Evolutionary conservation across 1,140 invertebrate genomes (phyloP), one percentile per base, ranked within the genome.

Genomic region (Drosophila triauraria): DNA sequence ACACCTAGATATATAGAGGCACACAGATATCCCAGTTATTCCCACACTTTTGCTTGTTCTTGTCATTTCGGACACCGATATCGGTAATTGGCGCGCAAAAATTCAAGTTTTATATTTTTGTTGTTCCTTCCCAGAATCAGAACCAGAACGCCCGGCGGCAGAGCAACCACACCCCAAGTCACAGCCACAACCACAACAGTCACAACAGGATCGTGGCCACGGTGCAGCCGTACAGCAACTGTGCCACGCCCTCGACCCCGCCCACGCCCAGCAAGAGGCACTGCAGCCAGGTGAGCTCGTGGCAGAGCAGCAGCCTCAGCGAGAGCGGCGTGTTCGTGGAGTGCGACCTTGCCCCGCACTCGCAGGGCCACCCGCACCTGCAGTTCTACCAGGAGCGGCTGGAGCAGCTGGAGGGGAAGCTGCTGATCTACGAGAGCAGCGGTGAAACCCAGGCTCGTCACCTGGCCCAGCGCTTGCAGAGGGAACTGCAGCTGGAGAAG

Each of bases 281-380:
- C 54, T 57, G 20, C 62, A 76, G 27, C 51, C 70, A 70, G 48
- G 48, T 47, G 20, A 76, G 70, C 54, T 62, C 78, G 44, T 92
- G 91, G 91, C 84, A 90, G 38, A 91, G 67, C 25, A 91, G 82
- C 47, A 92, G 93, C 60, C 86, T 96, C 23, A 95, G 95, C 86
- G 95, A 96, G 77, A 95, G 95, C 77, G 95, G 95, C 30, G 95
- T 96, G 63, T 96, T 95, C 79, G 95, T 95, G 4, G 91, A 92
- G 50, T 92, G 87, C 47, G 91, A 92, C 51, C 69, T 91, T 46
- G 38, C 74, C 2, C 32, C 48, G 3, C 93, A 90, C 4, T 93
- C 93, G 63, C 92, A 93, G 93, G 92, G 70, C 93, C 94, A 93
- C 63, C 93, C 94, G 54, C 94, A 94, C 53, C 92, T 95, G 87